Base-by-base conservation (phyloP, 2,888 invertebrate species). In the Tinea pellionella region DNA sequence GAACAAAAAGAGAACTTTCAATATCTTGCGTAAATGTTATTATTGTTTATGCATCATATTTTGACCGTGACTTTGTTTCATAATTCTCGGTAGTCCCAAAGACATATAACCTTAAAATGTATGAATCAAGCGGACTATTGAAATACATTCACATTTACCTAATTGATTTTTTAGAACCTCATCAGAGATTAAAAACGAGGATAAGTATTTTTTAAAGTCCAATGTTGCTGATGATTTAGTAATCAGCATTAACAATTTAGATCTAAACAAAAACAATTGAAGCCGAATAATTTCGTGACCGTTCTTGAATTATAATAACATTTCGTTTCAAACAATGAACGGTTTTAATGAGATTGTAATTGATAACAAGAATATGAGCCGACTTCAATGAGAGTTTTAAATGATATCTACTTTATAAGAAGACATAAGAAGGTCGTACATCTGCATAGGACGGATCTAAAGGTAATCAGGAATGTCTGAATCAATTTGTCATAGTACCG, bases 161-260 rank as follows among this genome's bases (percentile, higher is more conserved):
- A 47, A 47, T 47, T 47, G 47, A n/a, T 47, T 47, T 47, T 47
- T 47, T 15, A 47, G 13, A 47, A 15, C 47, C 47, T 47, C 47
- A 15, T 47, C 1, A 1, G 37, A 37, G 9, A 6, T 37, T n/a
- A 37, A 37, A 37, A 37, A n/a, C 37, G 37, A 37, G n/a, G n/a
- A 37, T 37, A 37, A 24, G 24, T 24, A 3, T 24, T 3, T 24
- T 24, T 3, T 3, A 24, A 24, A 24, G 24, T 24, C 24, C 24
- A 24, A 24, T 24, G n/a, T n/a, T n/a, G n/a, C n/a, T n/a, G n/a
- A n/a, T n/a, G n/a, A n/a, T n/a, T n/a, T n/a, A n/a, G n/a, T n/a
- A n/a, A 24, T 24, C 3, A 24, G 24, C 6, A 2, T 3, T 24
- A 24, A 24, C 24, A 24, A 24, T 24, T 24, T 24, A 24, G 6